Evolutionary conservation across 2,888 invertebrate genomes (phyloP), one percentile per base, ranked within the genome.

Genomic region (Xanthia icteritia): DNA sequence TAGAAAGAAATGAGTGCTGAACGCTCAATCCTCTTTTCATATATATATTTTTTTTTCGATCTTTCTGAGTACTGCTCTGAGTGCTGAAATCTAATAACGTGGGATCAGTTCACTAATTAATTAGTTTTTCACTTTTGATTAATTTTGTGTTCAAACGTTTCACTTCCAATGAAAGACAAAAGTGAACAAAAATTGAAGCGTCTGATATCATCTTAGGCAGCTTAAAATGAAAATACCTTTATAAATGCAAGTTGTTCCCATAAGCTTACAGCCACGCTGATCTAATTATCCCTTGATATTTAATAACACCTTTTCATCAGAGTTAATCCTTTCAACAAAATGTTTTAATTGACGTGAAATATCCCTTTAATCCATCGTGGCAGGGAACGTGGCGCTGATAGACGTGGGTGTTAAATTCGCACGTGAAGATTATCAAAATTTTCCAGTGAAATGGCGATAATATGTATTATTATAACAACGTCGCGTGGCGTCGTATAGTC

Each of bases 311-410:
- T 70, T 75, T 81, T 81, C 66, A 82, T 36, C 51, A 36, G n/a
- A 42, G 6, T 61, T 69, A 82, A 78, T 73, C 73, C 65, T 36
- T 48, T 61, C 23, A 66, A 27, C 68, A 78, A 69, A 82, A 80
- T 63, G 56, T 77, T 82, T 77, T 80, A 80, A 80, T 76, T 76
- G 82, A 76, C 69, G 77, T 66, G 70, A 77, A 51, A 66, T 82
- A 77, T 82, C 60, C 70, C 36, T 70, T 58, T 76, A 80, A 80
- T 82, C 65, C 56, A 64, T 51, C 63, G 75, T 75, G 67, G 17
- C 60, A 20, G 31, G 45, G n/a, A 36, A 45, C 66, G 60, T 42
- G 27, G 36, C 36, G 31, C 0, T 58, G 54, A 15, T 27, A 23
- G 54, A 56, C 36, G 60, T 66, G 76, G 58, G 66, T 31, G 48